These are phyloP conservation scores for Grapholita molesta DNA, from an alignment of 1,140 invertebrate species.

Conservation along the genomic window DNA sequence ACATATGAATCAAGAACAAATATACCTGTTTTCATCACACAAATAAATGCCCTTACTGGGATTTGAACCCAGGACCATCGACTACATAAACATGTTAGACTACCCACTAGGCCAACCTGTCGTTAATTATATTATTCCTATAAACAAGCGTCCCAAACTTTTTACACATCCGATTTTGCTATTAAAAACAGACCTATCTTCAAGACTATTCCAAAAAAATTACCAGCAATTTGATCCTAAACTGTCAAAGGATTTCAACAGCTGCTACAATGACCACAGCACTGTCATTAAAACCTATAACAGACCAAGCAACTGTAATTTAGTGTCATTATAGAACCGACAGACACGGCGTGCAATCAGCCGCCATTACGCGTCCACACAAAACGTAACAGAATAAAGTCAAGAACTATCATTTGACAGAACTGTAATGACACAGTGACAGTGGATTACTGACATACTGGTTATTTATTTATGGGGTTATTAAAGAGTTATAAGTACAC, in stretches of 20 bases:
- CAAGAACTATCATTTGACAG: conserved; percentile 17
- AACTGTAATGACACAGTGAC: conserved; percentile 13
- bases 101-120: no score
- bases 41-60: no score
- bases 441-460: neutral
- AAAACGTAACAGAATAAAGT: conserved; percentile 11
- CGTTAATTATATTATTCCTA: no score
- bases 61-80: no score
- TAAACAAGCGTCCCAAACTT: no score
- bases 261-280: neutral
- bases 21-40: no score
- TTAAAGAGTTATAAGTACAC: neutral
- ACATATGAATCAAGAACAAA: no score
- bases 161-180: neutral
- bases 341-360: neutral
- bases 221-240: neutral
- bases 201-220: neutral
- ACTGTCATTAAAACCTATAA: conserved; percentile 12
- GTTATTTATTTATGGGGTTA: neutral
- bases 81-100: no score
- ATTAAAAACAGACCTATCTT: neutral
- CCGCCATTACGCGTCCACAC: neutral
- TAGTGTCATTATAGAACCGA: conserved; percentile 3
- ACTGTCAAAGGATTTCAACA: conserved; percentile 10
- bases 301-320: neutral